These are phyloP conservation scores for Phragmatobia fuliginosa DNA, from an alignment of 2,888 invertebrate species.

Conservation along the genomic window DNA sequence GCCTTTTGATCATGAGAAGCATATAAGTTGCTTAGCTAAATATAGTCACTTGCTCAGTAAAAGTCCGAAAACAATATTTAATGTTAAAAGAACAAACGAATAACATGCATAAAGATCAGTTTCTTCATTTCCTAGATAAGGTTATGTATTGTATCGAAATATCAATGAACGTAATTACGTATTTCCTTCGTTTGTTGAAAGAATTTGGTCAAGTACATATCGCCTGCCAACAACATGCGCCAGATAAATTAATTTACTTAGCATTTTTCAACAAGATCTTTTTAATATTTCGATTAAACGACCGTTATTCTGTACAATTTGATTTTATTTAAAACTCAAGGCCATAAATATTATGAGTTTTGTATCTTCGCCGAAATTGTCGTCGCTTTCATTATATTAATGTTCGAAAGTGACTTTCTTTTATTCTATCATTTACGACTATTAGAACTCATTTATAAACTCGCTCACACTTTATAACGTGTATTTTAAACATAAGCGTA, in stretches of 20 bases:
- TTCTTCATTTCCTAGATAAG: neutral
- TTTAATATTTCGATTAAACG: neutral
- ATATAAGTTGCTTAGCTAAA: no score
- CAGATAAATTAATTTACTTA: conserved; percentile 6
- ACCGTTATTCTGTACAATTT: neutral
- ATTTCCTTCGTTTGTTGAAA: conserved; percentile 4
- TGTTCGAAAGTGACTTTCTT: neutral
- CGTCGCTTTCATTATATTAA: neutral
- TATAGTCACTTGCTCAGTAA: neutral
- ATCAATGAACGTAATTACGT: conserved; percentile 10
- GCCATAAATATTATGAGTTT: neutral
- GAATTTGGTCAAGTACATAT: conserved; percentile 26
- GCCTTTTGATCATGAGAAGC: no score
- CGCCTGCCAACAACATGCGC: conserved; percentile 6
- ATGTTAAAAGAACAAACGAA: neutral
- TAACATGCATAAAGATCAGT: neutral
- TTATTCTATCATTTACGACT: neutral
- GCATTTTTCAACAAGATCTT: neutral
- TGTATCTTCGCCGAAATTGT: neutral
- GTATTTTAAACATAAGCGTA: no score
- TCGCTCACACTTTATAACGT: neutral
- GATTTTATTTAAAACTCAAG: conserved; percentile 1
- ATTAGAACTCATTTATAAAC: neutral
- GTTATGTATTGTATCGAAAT: neutral
- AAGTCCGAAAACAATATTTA: neutral